Evolutionary conservation across 2,113 vertebrate species (phyloP), one percentile per base, ranked within the genome.

Genomic region (Protomyctophum bolini): DNA sequence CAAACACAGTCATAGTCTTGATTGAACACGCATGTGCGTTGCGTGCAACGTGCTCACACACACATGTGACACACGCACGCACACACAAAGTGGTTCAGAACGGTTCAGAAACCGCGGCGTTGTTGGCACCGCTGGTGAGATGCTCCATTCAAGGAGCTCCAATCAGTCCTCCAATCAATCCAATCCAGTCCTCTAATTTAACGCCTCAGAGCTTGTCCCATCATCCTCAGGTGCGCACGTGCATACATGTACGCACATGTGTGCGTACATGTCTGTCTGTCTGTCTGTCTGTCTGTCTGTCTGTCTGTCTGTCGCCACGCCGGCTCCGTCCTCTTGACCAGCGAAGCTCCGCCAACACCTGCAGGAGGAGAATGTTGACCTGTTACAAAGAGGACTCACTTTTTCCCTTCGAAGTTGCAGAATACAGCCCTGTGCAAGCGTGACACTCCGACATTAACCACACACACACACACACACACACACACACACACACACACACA

Each of bases 361-460:
- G 21, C 21, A 21, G 66, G 64, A 46, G 59, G 64, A 5, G 69
- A 6, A 67, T 33, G 21, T 70, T 78, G 63, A 72, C 0, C 61
- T 50, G 50, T 9, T 45, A 50, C 52, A 7, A 68, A 7, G n/a
- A 1, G 49, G 68, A 56, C 76, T 58, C 70, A 77, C 64, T 5
- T 63, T 75, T 60, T 68, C 51, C 33, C 60, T 72, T 62, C 52
- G 10, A 46, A 71, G 64, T 57, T 63, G 67, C 60, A 66, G 67
- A 72, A 57, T 76, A 63, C 72, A 74, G 83, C 33, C 33, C 33
- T 41, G 79, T 81, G 78, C 73, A 21, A 21, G 70, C 81, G 83
- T 87, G 81, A 86, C 76, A 69, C 73, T 86, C 28, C 9, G 33
- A 8, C 8, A 12, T 54, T 4, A 12, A 12, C 52, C 52, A 54